Evolutionary conservation across 1,140 invertebrate genomes (phyloP), one percentile per base, ranked within the genome.

Genomic region (Conus ventricosus): DNA sequence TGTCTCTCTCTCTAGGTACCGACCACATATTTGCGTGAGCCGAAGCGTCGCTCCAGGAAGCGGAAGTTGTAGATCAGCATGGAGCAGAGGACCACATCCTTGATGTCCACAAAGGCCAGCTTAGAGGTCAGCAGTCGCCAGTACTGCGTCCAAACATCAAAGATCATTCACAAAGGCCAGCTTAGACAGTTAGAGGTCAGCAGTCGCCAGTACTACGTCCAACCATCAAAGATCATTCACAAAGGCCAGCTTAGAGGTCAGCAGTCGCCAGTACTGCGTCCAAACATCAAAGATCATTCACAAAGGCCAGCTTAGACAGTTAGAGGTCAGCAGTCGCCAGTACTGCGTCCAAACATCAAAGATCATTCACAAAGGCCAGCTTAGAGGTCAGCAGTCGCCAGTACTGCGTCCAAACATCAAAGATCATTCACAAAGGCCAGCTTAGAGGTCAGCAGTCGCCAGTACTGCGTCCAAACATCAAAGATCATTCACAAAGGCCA

Each of bases 21-120:
- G 83, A 92, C 91, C 11, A 88, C 81, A 94, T 96, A 96, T 92
- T 96, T 96, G 86, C 94, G 94, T 39, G 96, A 96, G 11, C 96
- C 96, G 94, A 96, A 96, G 87, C 96, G 91, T 89, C 96, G 92
- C 93, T 96, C 96, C 94, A 96, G 96, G 85, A 96, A 95, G 90
- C 96, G 95, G 91, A 96, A 96, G 91, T 96, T 96, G 92, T 96
- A 96, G 85, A 96, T 95, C 17, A 96, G 93, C 71, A 96, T 92
- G 51, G 94, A 95, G 57, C 96, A 96, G 91, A 96, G 95, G 23
- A 96, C 91, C 75, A 96, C 88, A 91, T 96, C 96, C 92, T 96
- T 96, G 5, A 96, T 94, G 89, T 96, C 96, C 27, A 96, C 91
- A 92, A 96, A 96, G 11, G 95, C 95, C 55, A 96, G 84, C 86